These are phyloP conservation scores for Ramphastos sulfuratus DNA, from an alignment of 2,113 vertebrate species.

Conservation along the genomic window DNA sequence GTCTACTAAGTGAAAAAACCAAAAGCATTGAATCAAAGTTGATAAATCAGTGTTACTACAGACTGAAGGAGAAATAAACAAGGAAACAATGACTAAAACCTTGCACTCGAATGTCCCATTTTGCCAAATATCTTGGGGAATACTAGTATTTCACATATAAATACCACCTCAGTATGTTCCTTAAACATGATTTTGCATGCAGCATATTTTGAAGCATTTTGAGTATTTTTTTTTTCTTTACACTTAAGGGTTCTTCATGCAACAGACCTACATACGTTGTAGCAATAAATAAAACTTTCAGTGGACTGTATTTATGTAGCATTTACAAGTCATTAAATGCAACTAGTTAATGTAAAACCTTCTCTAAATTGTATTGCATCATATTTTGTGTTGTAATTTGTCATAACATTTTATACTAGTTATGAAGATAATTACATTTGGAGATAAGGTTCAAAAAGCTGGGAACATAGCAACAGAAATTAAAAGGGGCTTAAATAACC, in stretches of 20 bases:
- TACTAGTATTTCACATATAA: not conserved
- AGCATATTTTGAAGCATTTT: not conserved
- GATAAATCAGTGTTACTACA: not conserved
- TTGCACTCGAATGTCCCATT: fast-evolving
- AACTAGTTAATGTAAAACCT: slow-evolving; percentile 7
- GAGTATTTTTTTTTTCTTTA: not conserved
- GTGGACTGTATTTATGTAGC: not conserved
- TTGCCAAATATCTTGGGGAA: not conserved
- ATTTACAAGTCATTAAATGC: not conserved
- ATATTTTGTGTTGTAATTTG: slow-evolving; percentile 27
- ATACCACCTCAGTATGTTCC: not conserved
- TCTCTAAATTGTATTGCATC: slow-evolving; percentile 2
- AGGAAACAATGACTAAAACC: not conserved
- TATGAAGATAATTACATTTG: slow-evolving; percentile 56
- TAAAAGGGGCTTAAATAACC: slow-evolving; percentile 44
- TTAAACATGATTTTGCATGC: not conserved
- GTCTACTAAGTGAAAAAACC: not conserved
- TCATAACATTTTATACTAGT: slow-evolving; percentile 27
- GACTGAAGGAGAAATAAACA: not conserved
- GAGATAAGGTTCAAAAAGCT: slow-evolving; percentile 14
- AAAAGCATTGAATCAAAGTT: not conserved
- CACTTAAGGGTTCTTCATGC: fast-evolving
- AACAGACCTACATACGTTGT: not conserved
- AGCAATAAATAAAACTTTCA: not conserved
- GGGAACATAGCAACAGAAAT: slow-evolving; percentile 33